Conservation (phyloP, 2,113 vertebrate species). For the Anhinga rufa region DNA sequence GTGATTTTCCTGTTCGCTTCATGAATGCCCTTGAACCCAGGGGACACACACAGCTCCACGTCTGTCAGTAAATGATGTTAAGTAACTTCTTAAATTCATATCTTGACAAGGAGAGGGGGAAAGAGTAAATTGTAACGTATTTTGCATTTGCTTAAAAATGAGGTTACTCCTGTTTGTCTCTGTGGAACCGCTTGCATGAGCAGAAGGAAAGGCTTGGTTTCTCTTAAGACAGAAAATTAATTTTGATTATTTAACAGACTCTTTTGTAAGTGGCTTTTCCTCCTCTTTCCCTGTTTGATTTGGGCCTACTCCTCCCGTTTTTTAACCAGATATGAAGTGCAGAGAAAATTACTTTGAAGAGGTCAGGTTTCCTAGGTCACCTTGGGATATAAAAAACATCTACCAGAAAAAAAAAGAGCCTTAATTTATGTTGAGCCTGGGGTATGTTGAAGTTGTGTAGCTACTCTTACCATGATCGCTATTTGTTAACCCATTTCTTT, state of each 20-base stretch:
- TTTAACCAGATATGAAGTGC: neutral
- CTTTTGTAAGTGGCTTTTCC: neutral
- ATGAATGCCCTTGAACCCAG: neutral
- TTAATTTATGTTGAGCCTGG: neutral
- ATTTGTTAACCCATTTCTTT: neutral
- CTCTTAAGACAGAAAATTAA: neutral
- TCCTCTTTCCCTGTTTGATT: neutral
- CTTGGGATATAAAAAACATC: constrained; percentile 4
- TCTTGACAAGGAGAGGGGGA: neutral
- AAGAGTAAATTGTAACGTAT: neutral
- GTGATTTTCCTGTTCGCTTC: neutral
- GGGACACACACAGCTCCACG: neutral
- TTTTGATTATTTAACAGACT: neutral
- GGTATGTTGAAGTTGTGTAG: neutral
- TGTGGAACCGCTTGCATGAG: neutral
- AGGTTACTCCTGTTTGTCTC: neutral
- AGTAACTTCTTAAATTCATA: neutral
- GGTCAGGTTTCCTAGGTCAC: constrained; percentile 26
- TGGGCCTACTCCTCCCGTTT: neutral
- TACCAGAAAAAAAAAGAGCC: neutral
- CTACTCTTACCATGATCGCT: neutral
- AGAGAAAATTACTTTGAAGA: too few species aligned
- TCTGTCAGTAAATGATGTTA: neutral
- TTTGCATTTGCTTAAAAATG: neutral
- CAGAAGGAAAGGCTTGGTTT: neutral